These are phyloP conservation scores for Aphidius colemani DNA, from an alignment of 2,888 invertebrate genomes.

Conservation along the genomic window DNA sequence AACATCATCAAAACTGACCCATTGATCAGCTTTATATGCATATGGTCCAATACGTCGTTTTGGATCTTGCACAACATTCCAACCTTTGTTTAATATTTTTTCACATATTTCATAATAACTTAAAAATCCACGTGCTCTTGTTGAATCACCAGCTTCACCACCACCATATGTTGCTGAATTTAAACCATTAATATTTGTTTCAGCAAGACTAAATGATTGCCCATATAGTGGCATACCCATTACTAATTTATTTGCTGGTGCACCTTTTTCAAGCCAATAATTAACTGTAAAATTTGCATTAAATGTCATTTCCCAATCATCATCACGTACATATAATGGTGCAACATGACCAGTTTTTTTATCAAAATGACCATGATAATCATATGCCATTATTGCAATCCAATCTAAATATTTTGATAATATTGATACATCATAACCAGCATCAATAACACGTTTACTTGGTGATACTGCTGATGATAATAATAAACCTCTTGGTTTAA, in stretches of 20 bases:
- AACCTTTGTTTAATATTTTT: slow-evolving; percentile 74
- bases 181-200: slow-evolving; percentile 66
- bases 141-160: slow-evolving; percentile 87
- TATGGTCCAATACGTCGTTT: slow-evolving; percentile 87
- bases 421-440: slow-evolving; percentile 80
- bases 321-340: slow-evolving; percentile 80
- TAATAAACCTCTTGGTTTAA: slow-evolving; percentile 73
- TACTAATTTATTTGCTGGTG: slow-evolving; percentile 76
- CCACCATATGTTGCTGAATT: slow-evolving; percentile 83
- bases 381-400: slow-evolving; percentile 91
- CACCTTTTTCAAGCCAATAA: slow-evolving; percentile 85
- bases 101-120: slow-evolving; percentile 89
- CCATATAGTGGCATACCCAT: slow-evolving; percentile 91
- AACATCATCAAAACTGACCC: slow-evolving; percentile 92
- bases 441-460: slow-evolving; percentile 80
- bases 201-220: slow-evolving; percentile 82
- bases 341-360: slow-evolving; percentile 88
- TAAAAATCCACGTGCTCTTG: slow-evolving; percentile 84
- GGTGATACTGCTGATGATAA: slow-evolving; percentile 86
- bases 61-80: slow-evolving; percentile 78
- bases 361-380: slow-evolving; percentile 92
- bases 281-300: slow-evolving; percentile 87
- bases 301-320: slow-evolving; percentile 75
- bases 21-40: slow-evolving; percentile 81
- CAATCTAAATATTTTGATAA: slow-evolving; percentile 82